Evolutionary conservation across 1,140 invertebrate genomes (phyloP).

Genomic region (Eurosta solidaginis): DNA sequence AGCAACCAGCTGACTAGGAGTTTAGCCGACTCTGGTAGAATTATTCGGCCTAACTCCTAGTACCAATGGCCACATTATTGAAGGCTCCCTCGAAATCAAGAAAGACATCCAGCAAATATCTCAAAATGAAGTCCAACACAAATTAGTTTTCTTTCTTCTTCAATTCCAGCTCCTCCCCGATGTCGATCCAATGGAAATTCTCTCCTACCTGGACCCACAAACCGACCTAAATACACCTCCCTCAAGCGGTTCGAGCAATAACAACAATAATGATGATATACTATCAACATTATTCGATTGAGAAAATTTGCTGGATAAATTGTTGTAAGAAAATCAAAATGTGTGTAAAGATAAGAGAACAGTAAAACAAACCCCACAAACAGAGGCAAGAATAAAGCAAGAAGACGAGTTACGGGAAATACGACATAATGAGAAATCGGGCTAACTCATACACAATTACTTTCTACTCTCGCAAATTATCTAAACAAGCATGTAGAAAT

Average conservation of each 20-base stretch:
- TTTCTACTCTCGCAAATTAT: background rate
- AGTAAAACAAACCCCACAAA: background rate
- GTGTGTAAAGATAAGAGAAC: background rate
- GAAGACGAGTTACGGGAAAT: background rate
- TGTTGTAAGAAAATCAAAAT: constrained; percentile 21
- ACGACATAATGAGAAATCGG: background rate
- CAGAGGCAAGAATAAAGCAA: background rate
- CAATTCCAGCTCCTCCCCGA: constrained; percentile 84
- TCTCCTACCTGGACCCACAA: constrained; percentile 89
- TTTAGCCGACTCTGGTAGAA: too few relatives aligned
- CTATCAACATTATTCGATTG: constrained; percentile 82
- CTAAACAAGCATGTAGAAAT: background rate
- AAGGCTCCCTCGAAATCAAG: too few relatives aligned
- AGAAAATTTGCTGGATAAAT: background rate
- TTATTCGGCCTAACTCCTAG: too few relatives aligned
- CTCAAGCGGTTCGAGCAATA: constrained; percentile 80
- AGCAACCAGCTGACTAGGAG: too few relatives aligned
- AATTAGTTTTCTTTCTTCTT: too few relatives aligned
- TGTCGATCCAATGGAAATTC: constrained; percentile 89
- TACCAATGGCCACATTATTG: too few relatives aligned
- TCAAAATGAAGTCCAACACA: too few relatives aligned
- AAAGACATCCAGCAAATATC: too few relatives aligned
- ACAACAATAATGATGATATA: constrained; percentile 79
- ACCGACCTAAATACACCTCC: constrained; percentile 84
- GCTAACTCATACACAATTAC: background rate